Percentiles rank a stretch among this genome's conserved stretches.
phyloP scores from a whole-genome alignment of 2,797 vertebrate genomes.

The Rhinogobio ventralis region DNA sequence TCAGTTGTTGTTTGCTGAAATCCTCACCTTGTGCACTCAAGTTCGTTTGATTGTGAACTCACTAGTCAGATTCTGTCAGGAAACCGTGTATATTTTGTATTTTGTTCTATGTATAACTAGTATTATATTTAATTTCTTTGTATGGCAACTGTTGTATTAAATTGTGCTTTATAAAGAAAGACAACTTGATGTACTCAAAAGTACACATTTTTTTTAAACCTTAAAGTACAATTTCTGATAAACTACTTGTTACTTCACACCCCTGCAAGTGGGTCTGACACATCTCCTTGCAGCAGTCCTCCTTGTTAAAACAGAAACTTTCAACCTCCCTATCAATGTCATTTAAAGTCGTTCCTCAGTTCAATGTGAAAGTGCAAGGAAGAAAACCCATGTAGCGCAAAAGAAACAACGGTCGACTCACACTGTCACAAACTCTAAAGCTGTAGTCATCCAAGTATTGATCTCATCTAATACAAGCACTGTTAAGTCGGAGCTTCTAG shows the following conservation, averaged over 20 bases:
- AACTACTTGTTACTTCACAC: background rate
- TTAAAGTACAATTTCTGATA: background rate
- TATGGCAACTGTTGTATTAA: too few relatives aligned
- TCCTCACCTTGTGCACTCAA: too few relatives aligned
- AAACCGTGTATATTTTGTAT: too few relatives aligned
- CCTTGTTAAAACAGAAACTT: slow-evolving; percentile 25
- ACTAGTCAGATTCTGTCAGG: too few relatives aligned
- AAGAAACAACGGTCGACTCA: slow-evolving; percentile 35
- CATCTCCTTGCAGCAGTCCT: slow-evolving; percentile 1
- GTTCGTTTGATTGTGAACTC: too few relatives aligned
- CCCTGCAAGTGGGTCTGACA: background rate
- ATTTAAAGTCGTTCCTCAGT: slow-evolving; percentile 38
- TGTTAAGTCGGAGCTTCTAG: background rate
- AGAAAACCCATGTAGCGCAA: slow-evolving; percentile 32
- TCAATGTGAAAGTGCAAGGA: slow-evolving; percentile 34
- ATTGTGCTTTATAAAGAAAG: too few relatives aligned
- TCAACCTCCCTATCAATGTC: slow-evolving; percentile 41
- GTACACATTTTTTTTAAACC: too few relatives aligned
- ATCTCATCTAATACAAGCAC: slow-evolving; percentile 43
- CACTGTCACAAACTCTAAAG: slow-evolving; percentile 45
- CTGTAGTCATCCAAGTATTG: slow-evolving; percentile 43
- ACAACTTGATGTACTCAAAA: background rate
- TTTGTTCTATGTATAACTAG: too few relatives aligned
- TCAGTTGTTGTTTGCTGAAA: too few relatives aligned
- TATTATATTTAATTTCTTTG: too few relatives aligned